Percentiles rank a stretch among this genome's conserved stretches.
Conservation (phyloP, 2,888 invertebrate genomes). For the Clunio marinus region DNA sequence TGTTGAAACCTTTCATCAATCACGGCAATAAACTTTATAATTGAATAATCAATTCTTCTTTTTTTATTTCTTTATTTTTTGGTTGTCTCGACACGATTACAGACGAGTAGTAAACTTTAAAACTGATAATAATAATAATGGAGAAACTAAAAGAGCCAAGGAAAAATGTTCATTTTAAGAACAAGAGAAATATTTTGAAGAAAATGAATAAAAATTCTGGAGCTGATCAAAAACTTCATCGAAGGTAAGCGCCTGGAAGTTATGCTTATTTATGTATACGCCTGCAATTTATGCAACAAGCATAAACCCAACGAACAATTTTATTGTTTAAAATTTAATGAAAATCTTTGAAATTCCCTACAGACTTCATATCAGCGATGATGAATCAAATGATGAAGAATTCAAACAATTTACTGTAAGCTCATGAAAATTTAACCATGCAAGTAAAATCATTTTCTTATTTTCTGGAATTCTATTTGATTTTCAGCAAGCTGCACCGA, state of each 20-base stretch:
- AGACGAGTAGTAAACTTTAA: background rate
- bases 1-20: background rate
- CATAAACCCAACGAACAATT: background rate
- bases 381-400: slow-evolving; percentile 22
- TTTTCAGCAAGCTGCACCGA: slow-evolving; percentile 4
- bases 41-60: slow-evolving; percentile 16
- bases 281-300: slow-evolving; percentile 21
- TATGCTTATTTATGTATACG: background rate
- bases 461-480: background rate
- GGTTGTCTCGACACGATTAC: too few species aligned
- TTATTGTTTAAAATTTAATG: slow-evolving; percentile 7
- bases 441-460: background rate
- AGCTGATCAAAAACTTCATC: background rate
- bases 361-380: slow-evolving; percentile 24
- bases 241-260: background rate
- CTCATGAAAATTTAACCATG: background rate
- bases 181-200: background rate
- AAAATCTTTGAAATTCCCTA: slow-evolving; percentile 12
- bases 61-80: too few species aligned
- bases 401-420: slow-evolving; percentile 15
- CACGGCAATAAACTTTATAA: slow-evolving; percentile 21
- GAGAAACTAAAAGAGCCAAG: slow-evolving; percentile 8
- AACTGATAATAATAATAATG: background rate
- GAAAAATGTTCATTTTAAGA: background rate
- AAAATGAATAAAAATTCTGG: background rate